A percentile compares a stretch with the other conserved stretches of the same genome.
Conservation (phyloP, 2,797 vertebrate genomes). For the Hyperoplus lanceolatus region DNA sequence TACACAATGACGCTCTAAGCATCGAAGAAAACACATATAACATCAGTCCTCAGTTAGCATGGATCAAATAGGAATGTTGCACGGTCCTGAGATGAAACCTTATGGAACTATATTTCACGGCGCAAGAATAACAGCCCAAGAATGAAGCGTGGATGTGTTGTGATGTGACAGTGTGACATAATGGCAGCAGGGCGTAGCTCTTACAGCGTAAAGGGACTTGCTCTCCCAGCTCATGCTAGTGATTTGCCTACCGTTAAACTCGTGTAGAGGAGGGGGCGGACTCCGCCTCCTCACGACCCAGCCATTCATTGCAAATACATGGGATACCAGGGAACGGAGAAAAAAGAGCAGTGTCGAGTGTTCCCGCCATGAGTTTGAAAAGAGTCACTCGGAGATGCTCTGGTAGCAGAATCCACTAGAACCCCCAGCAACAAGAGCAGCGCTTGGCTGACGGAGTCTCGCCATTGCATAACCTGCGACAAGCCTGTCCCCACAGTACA, state of each 20-base stretch:
- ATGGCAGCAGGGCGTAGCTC: neutral
- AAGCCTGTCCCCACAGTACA: conserved; percentile 70
- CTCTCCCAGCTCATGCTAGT: conserved; percentile 17
- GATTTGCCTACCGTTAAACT: conserved; percentile 41
- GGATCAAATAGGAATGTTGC: too few species aligned
- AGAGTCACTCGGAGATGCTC: conserved; percentile 77
- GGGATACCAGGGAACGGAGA: conserved; percentile 58
- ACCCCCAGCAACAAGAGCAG: conserved; percentile 83
- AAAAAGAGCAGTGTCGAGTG: conserved; percentile 52
- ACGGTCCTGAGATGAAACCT: neutral
- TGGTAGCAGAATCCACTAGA: conserved; percentile 78
- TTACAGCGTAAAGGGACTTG: conserved; percentile 3
- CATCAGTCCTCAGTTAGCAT: neutral
- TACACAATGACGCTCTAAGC: neutral
- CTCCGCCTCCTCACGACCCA: conserved; percentile 81
- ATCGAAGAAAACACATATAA: neutral
- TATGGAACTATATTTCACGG: neutral
- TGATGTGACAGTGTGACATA: too few species aligned
- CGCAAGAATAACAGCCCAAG: neutral
- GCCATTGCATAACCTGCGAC: conserved; percentile 85
- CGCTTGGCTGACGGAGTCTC: conserved; percentile 82
- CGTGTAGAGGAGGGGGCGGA: conserved; percentile 50
- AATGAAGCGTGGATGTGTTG: too few species aligned
- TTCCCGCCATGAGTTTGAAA: conserved; percentile 87
- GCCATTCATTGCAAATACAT: conserved; percentile 79